A percentile compares a stretch with the other conserved stretches of the same genome.
These are phyloP conservation scores for Perithous albicinctus DNA, from an alignment of 2,888 invertebrate species.

Conservation along the genomic window DNA sequence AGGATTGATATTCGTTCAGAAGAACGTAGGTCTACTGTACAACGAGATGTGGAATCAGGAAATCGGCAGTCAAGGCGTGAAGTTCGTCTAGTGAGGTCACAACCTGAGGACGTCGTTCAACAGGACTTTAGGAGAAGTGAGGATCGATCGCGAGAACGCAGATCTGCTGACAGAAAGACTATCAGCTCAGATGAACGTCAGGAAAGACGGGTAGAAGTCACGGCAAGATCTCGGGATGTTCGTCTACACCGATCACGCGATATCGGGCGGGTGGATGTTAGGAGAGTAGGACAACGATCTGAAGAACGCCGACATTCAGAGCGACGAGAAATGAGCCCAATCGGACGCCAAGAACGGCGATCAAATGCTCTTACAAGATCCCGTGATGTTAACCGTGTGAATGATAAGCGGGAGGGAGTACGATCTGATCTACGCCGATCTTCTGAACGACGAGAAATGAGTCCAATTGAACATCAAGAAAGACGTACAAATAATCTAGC, in stretches of 20 bases:
- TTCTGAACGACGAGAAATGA: slow-evolving; percentile 25
- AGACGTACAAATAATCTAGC: slow-evolving; percentile 4
- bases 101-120: slow-evolving; percentile 17
- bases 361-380: neutral
- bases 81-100: neutral
- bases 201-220: neutral
- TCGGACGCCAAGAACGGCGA: neutral
- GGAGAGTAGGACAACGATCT: slow-evolving; percentile 31
- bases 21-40: slow-evolving; percentile 46
- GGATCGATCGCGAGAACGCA: slow-evolving; percentile 8
- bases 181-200: neutral
- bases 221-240: slow-evolving; percentile 21
- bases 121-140: slow-evolving; percentile 43
- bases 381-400: neutral
- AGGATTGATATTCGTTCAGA: slow-evolving; percentile 29
- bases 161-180: too few species aligned
- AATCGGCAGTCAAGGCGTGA: slow-evolving; percentile 15
- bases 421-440: neutral
- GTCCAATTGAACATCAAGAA: slow-evolving; percentile 17
- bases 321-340: neutral
- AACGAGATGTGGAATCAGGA: slow-evolving; percentile 18
- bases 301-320: slow-evolving; percentile 34
- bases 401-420: neutral
- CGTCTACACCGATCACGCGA: slow-evolving; percentile 10
- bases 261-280: slow-evolving; percentile 18